Evolutionary conservation across 1,140 invertebrate genomes (phyloP).

Genomic region (Eulimnadia texana): DNA sequence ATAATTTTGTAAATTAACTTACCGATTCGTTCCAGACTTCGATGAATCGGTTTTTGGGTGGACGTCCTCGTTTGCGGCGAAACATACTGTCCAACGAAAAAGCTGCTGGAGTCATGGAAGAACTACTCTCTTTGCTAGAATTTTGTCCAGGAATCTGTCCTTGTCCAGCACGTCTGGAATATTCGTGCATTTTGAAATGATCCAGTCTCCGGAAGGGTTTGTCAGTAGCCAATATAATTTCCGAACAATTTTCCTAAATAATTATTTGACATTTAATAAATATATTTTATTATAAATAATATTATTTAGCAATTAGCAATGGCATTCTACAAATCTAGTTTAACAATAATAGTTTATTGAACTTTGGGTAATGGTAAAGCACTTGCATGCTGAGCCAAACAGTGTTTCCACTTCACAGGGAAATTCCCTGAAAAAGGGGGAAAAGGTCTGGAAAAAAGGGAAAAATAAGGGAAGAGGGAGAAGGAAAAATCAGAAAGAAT

Average conservation of each 20-base stretch:
- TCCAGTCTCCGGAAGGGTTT: constrained; percentile 72
- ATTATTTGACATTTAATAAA: background rate
- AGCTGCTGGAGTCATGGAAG: background rate
- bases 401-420: too few relatives aligned
- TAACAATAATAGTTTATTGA: too few relatives aligned
- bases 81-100: constrained; percentile 62
- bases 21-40: constrained; percentile 73
- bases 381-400: too few relatives aligned
- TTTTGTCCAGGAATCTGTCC: background rate
- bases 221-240: constrained; percentile 64
- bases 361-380: too few relatives aligned
- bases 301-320: too few relatives aligned
- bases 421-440: too few relatives aligned
- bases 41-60: constrained; percentile 80
- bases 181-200: constrained; percentile 78
- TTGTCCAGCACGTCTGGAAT: constrained; percentile 25
- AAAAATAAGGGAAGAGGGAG: too few relatives aligned
- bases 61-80: constrained; percentile 72
- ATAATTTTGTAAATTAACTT: too few relatives aligned
- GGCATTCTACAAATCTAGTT: too few relatives aligned
- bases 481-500: too few relatives aligned
- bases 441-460: too few relatives aligned
- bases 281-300: background rate
- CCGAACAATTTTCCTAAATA: constrained; percentile 62
- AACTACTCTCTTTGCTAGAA: background rate